Base-by-base conservation (phyloP, 2,797 vertebrate species). In the Coregonus ussuriensis region DNA sequence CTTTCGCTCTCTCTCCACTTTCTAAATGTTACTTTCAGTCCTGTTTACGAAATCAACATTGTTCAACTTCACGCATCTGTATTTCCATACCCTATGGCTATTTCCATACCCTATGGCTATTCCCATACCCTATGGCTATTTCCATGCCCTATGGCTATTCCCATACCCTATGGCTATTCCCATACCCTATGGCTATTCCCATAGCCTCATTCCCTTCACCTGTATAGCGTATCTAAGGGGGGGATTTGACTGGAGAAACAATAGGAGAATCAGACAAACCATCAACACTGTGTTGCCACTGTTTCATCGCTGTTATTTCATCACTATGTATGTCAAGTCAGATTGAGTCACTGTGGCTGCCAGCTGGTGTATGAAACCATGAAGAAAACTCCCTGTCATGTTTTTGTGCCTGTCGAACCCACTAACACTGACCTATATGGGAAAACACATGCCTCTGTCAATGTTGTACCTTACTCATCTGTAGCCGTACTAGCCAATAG, bases 371-470 rank as follows among this genome's bases (percentile, higher is more conserved):
- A 18, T 74, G 56, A 37, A 74, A 74, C 33, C 33, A 63, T 16
- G 72, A 68, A 81, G 71, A 41, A 77, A 90, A 86, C 77, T 76
- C 88, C 88, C 89, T 35, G 66, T 83, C 79, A 47, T 74, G 47
- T 41, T 73, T 74, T 31, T 80, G 59, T 65, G 29, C 25, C 21
- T 71, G 77, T 76, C 47, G 1, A 78, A 71, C 3, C 21, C 76
- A 3, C 2, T 77, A 9, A 73, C 21, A 54, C 13, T 84, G 81
- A 88, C 86, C 86, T 88, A 85, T 7, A 35, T 79, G 79, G 21
- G 86, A 79, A 85, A 80, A 82, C 77, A 85, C 81, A 87, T 80
- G 74, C 76, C 82, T 37, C 6, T 59, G 66, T 71, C 69, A 62
- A 29, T 1, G 66, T 75, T 77, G 51, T 74, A 75, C 63, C 0